Conservation (phyloP, 2,797 vertebrate species). For the Dendrocincla fuliginosa region DNA sequence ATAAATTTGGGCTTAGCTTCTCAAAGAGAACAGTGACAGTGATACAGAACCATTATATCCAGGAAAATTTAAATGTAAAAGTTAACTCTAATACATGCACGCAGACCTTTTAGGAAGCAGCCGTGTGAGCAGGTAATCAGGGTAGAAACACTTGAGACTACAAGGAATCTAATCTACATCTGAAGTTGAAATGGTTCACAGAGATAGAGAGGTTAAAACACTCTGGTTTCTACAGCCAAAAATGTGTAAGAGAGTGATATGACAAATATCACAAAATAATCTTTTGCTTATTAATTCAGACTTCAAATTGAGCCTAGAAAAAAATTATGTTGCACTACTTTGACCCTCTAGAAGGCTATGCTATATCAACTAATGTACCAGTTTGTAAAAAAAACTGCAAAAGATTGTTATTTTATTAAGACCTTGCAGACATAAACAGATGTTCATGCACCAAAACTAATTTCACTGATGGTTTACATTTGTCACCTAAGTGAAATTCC, state of each 20-base stretch:
- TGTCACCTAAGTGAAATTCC: constrained; percentile 19
- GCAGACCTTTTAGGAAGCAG: not conserved
- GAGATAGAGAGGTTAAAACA: not conserved
- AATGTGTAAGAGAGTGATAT: not conserved
- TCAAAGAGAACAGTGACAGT: not conserved
- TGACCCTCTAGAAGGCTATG: not conserved
- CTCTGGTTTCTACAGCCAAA: not conserved
- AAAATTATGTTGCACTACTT: not conserved
- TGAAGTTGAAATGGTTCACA: not conserved
- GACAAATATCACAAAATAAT: not conserved
- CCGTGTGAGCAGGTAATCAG: not conserved
- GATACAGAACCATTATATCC: not conserved
- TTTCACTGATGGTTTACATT: not conserved
- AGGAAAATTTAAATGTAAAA: not conserved
- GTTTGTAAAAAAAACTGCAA: not conserved
- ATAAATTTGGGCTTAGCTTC: not conserved
- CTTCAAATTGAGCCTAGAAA: not conserved
- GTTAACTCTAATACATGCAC: not conserved
- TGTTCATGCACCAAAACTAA: not conserved
- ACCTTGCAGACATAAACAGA: not conserved
- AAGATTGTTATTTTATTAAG: not conserved
- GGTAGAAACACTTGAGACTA: not conserved
- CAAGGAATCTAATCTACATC: not conserved
- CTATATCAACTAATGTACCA: not conserved
- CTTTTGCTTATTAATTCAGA: not conserved